Evolutionary conservation across 2,888 invertebrate genomes (phyloP), one percentile per base, ranked within the genome.

Genomic region (Eristalis pertinax): DNA sequence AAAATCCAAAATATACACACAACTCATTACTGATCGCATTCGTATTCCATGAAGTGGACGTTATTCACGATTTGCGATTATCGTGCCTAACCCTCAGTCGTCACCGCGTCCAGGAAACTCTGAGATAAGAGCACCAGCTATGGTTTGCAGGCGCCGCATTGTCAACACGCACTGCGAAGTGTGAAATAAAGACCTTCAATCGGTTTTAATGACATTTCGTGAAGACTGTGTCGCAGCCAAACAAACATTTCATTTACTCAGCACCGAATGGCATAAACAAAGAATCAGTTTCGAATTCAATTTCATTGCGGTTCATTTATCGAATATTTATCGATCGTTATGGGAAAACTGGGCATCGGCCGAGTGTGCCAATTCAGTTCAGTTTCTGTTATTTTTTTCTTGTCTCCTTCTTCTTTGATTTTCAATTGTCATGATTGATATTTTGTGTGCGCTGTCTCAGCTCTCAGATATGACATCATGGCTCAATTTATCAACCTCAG

Each of bases 371-470:
- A 63, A 32, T 65, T 67, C 67, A 67, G 26, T 43, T 41, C 26
- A 1, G n/a, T 15, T 43, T 43, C n/a, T n/a, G n/a, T n/a, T n/a
- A n/a, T n/a, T 2, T 43, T 43, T 26, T 26, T 26, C 4, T 26
- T 4, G 2, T 19, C 7, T 43, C n/a, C n/a, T 5, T 50, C 38
- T 1, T 50, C 50, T 41, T 43, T 67, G 43, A 67, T 67, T 67
- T 67, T 67, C 67, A 67, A 67, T 67, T 67, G 67, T 67, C 26
- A 67, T 67, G 67, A 67, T 67, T 19, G 43, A 67, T 38, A 26
- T 24, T 38, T 67, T 67, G 38, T 43, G 38, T 24, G 41, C 24
- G 4, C n/a, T 2, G 67, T 24, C 41, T 43, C 26, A 26, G 4
- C 26, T 26, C 26, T 1, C 26, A 15, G 41, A 24, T 8, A 67